Conservation (phyloP, 1,140 invertebrate genomes). For the Calycopis cecrops region DNA sequence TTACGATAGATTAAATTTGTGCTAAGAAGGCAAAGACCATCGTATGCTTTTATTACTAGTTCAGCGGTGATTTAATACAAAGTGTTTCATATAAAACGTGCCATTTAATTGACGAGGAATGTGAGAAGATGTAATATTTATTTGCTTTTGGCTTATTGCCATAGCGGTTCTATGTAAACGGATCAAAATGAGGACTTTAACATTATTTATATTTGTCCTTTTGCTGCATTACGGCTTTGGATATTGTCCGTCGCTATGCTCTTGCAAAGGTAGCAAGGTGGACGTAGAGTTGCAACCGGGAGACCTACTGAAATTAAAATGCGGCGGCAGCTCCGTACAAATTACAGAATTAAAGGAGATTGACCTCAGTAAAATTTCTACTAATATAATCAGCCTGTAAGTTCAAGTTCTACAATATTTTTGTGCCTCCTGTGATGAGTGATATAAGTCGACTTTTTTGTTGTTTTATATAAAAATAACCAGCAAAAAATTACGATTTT, state of each 20-base stretch:
- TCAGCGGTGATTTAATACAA: conserved; percentile 23
- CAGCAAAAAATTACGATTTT: too few species aligned
- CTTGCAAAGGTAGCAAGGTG: conserved; percentile 52
- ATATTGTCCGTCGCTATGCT: conserved; percentile 66
- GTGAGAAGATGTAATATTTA: conserved; percentile 65
- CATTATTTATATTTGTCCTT: conserved; percentile 39
- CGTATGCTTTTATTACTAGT: conserved; percentile 29
- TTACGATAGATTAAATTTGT: conserved; percentile 34
- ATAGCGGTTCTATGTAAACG: conserved; percentile 52
- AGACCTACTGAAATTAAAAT: conserved; percentile 56
- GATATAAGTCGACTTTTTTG: too few species aligned
- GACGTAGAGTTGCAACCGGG: conserved; percentile 43
- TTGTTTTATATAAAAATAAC: too few species aligned
- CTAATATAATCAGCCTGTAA: conserved; percentile 64
- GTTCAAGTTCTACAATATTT: conserved; percentile 15
- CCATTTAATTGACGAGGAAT: conserved; percentile 48
- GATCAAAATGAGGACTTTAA: conserved; percentile 49
- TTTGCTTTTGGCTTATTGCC: conserved; percentile 64
- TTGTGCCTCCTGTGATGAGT: too few species aligned
- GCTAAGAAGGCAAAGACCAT: conserved; percentile 34
- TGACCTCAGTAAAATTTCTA: conserved; percentile 56
- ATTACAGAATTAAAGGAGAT: conserved; percentile 69
- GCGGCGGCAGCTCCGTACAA: conserved; percentile 52
- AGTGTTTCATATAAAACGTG: conserved; percentile 28
- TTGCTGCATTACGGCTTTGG: conserved; percentile 34